Percentiles rank a stretch among this genome's conserved stretches.
These are phyloP conservation scores for Rhizoglyphus robini DNA, from an alignment of 1,140 invertebrate species.

Conservation along the genomic window DNA sequence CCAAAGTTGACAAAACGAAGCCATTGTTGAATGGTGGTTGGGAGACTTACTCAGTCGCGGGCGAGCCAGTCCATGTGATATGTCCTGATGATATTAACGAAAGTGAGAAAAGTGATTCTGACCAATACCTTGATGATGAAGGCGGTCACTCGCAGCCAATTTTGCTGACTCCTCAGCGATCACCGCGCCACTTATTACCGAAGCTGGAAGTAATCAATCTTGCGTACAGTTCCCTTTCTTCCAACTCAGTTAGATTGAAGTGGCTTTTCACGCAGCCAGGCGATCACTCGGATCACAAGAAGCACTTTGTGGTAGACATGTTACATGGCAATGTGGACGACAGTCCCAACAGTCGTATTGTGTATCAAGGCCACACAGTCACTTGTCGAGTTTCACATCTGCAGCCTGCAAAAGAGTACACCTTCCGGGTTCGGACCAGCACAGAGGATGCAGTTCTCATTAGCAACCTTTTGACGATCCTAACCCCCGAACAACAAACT, in stretches of 20 bases:
- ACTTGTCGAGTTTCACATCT: constrained; percentile 19
- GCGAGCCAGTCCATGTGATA: not conserved
- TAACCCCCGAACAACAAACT: constrained; percentile 18
- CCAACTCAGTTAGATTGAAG: constrained; percentile 20
- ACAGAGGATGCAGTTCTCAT: constrained; percentile 8
- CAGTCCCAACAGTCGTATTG: constrained; percentile 3
- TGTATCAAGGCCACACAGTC: constrained; percentile 15
- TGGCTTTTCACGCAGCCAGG: constrained; percentile 2
- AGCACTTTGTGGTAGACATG: constrained; percentile 22
- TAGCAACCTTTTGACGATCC: constrained; percentile 19
- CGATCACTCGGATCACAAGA: not conserved
- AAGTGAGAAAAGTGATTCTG: not conserved
- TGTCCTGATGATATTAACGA: not conserved
- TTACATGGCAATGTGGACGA: constrained; percentile 8
- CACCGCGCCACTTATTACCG: constrained; percentile 21
- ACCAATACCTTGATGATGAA: not conserved
- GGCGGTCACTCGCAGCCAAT: not conserved
- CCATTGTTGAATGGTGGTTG: not conserved
- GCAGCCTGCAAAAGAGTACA: constrained; percentile 17
- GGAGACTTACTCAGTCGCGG: not conserved
- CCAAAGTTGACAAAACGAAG: not conserved
- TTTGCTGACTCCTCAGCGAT: constrained; percentile 9
- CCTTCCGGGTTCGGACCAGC: constrained; percentile 18
- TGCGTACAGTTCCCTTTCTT: constrained; percentile 6
- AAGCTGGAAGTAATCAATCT: constrained; percentile 17